Evolutionary conservation across 2,113 vertebrate species (phyloP).

Genomic region (Motacilla tschutschensis): DNA sequence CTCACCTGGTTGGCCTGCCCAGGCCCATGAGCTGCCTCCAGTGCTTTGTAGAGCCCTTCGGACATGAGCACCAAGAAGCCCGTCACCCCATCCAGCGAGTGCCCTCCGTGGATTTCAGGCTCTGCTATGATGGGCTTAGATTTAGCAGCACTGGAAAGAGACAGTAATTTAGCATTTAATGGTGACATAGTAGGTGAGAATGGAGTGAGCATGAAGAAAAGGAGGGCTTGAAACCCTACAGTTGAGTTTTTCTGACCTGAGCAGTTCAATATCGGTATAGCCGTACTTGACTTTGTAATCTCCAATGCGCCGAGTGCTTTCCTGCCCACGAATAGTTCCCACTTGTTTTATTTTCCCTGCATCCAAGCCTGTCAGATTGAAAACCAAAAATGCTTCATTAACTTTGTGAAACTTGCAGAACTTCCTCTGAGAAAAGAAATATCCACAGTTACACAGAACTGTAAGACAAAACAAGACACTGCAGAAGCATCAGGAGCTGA

Average conservation of each 20-base stretch:
- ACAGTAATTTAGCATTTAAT: background rate
- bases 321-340: slow-evolving; percentile 87
- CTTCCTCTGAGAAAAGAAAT: background rate
- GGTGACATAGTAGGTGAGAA: background rate
- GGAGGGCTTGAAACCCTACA: background rate
- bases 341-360: slow-evolving; percentile 86
- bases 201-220: background rate
- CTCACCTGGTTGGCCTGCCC: slow-evolving; percentile 96
- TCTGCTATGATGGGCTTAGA: slow-evolving; percentile 89
- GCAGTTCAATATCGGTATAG: slow-evolving; percentile 91
- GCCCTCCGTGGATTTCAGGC: slow-evolving; percentile 90
- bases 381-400: background rate
- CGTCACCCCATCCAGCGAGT: slow-evolving; percentile 84
- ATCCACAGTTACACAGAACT: background rate
- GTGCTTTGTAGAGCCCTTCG: slow-evolving; percentile 91
- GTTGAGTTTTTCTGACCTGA: slow-evolving; percentile 80
- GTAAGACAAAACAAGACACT: background rate
- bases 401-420: background rate
- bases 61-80: slow-evolving; percentile 96
- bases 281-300: slow-evolving; percentile 93
- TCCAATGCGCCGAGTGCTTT: slow-evolving; percentile 92
- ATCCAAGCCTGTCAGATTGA: slow-evolving; percentile 83
- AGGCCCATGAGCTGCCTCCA: slow-evolving; percentile 92
- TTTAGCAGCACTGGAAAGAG: slow-evolving; percentile 82
- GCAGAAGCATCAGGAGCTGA: background rate